Base-by-base conservation (phyloP, 2,888 invertebrate genomes). In the Danaus chrysippus region DNA sequence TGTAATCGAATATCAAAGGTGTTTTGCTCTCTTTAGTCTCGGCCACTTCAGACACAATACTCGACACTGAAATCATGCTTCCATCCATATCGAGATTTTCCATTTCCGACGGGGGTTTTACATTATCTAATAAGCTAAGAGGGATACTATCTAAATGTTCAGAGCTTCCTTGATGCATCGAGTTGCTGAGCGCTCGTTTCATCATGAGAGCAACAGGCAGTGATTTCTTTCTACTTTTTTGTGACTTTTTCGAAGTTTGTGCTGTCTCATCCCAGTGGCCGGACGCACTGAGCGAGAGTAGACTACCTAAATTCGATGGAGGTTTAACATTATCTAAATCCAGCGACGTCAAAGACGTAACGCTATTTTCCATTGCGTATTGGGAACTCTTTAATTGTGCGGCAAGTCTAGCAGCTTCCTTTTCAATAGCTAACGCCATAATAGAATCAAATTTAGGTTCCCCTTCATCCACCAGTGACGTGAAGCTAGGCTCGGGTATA, bases 51-150 rank as follows among this genome's bases (percentile, higher is more conserved):
- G 95, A 96, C 34, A 94, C 94, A 63, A 96, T 94, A 77, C 96
- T 97, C 0, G 95, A 95, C 0, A 97, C 95, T 61, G 96, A 97
- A 12, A 95, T 88, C 94, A 96, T 95, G 68, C 96, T 97, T 66
- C 94, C 93, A 69, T 95, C 95, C 93, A 95, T 93, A 72, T 97
- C 97, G 6, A 94, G 81, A 71, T 94, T 92, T 63, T 95, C 95
- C 94, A 96, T 94, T 68, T 95, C 92, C 0, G 96, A 96, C 0
- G 97, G 96, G 3, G 97, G 96, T 77, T 96, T 96, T 3, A 96
- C 93, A 67, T 95, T 94, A 42, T 97, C 97, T 42, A 96, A 83
- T 76, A 96, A 95, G 71, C 94, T 94, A 42, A 84, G 76, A 0
- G 91, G 89, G 56, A 83, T 92, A 66, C 92, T 92, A 72, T 93